These are phyloP conservation scores for Leptestheria dahalacensis DNA, from an alignment of 1,140 invertebrate species.

Conservation along the genomic window DNA sequence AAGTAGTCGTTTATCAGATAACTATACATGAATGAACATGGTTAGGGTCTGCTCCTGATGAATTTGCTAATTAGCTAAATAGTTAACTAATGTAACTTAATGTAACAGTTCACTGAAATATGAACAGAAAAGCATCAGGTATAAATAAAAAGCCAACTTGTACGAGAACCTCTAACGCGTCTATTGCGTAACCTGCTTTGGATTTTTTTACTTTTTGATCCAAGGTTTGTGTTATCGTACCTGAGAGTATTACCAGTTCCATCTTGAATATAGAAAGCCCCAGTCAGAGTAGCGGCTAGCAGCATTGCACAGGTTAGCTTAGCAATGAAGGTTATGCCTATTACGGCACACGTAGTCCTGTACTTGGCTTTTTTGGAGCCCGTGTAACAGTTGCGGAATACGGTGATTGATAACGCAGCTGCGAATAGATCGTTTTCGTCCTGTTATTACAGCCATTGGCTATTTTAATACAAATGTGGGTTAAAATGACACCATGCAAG, in stretches of 20 bases:
- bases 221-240: neutral
- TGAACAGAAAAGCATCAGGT: too few species aligned
- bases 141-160: too few species aligned
- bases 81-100: too few species aligned
- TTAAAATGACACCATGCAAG: neutral
- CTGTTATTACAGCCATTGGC: neutral
- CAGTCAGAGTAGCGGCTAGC: neutral
- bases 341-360: neutral
- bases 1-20: too few species aligned
- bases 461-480: neutral
- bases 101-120: too few species aligned
- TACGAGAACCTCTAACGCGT: too few species aligned
- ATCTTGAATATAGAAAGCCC: neutral
- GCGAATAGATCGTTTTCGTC: neutral
- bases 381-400: neutral
- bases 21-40: too few species aligned
- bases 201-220: neutral
- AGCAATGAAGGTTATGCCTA: neutral
- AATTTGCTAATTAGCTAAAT: too few species aligned
- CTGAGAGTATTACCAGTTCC: neutral
- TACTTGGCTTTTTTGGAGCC: neutral
- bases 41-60: too few species aligned
- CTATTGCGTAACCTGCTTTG: too few species aligned
- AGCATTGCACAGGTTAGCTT: neutral
- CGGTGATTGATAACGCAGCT: neutral